Percentiles rank a stretch among this genome's conserved stretches.
phyloP scores from a whole-genome alignment of 2,888 invertebrate species.

The Gasteruption jaculator region DNA sequence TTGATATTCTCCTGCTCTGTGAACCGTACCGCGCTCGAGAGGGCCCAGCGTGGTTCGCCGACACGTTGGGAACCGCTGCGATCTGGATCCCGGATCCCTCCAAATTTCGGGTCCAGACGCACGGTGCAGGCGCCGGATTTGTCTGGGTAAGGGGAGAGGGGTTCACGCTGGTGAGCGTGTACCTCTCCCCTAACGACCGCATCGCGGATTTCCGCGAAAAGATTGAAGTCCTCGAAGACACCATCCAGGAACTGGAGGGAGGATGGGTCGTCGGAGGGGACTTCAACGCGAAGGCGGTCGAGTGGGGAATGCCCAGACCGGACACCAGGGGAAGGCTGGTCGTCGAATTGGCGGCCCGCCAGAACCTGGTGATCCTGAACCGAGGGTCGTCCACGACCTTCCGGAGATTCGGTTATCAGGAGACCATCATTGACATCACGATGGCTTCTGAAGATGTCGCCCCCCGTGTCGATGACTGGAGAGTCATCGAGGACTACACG shows the following conservation, averaged over 20 bases:
- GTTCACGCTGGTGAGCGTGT: constrained; percentile 14
- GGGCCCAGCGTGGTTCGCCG: constrained; percentile 13
- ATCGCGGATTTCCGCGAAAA: constrained; percentile 7
- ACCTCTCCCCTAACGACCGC: constrained; percentile 15
- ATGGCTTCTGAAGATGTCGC: constrained; percentile 11
- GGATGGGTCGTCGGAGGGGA: constrained; percentile 20
- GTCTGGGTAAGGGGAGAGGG: constrained; percentile 16
- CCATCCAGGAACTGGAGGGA: constrained; percentile 2
- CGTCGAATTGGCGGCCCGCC: constrained; percentile 25
- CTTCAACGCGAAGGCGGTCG: constrained; percentile 24
- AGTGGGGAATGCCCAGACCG: constrained; percentile 23
- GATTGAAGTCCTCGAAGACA: constrained; percentile 6
- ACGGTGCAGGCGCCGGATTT: constrained; percentile 13
- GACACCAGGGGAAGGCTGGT: constrained; percentile 22
- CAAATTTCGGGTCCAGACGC: not conserved
- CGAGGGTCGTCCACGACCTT: constrained; percentile 17
- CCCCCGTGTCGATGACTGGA: too few relatives aligned
- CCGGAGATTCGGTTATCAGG: constrained; percentile 16
- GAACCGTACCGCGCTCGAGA: constrained; percentile 23
- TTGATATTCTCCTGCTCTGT: constrained; percentile 19
- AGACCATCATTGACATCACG: constrained; percentile 19
- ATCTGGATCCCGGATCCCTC: constrained; percentile 19
- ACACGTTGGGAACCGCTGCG: constrained; percentile 17
- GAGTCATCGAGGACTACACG: too few relatives aligned
- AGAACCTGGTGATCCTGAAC: constrained; percentile 20